phyloP scores from a whole-genome alignment of 2,113 vertebrate genomes.

The Macquaria ambigua region DNA sequence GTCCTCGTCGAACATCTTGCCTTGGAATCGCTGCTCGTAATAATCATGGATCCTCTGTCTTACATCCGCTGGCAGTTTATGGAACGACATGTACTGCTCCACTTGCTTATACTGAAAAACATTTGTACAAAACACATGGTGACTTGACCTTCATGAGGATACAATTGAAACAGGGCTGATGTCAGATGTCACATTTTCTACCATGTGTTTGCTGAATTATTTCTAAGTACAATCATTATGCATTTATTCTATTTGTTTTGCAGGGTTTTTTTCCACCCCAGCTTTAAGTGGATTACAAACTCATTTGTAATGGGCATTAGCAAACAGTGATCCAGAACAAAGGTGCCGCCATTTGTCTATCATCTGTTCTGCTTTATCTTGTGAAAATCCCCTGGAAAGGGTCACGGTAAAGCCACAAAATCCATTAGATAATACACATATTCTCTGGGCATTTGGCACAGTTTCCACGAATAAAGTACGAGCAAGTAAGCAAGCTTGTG shows the following conservation, averaged over 20 bases:
- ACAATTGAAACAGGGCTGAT: background rate
- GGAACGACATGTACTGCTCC: slow-evolving; percentile 99
- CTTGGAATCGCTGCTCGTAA: slow-evolving; percentile 98
- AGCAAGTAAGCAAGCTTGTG: slow-evolving; percentile 38
- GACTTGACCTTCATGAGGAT: slow-evolving; percentile 23
- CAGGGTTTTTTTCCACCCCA: background rate
- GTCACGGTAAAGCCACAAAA: slow-evolving; percentile 54
- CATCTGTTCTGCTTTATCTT: slow-evolving; percentile 68
- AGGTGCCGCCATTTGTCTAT: slow-evolving; percentile 60
- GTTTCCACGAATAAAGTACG: slow-evolving; percentile 25
- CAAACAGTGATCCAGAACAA: slow-evolving; percentile 68
- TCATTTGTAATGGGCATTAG: slow-evolving; percentile 74
- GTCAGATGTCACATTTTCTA: slow-evolving; percentile 42
- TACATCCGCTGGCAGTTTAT: slow-evolving; percentile 96
- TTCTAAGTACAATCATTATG: slow-evolving; percentile 28
- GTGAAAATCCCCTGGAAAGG: slow-evolving; percentile 69
- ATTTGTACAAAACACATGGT: slow-evolving; percentile 49
- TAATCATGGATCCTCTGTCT: slow-evolving; percentile 99
- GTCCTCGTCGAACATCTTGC: slow-evolving; percentile 98
- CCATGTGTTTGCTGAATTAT: slow-evolving; percentile 63
- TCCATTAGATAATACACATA: slow-evolving; percentile 70
- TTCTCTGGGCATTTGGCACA: slow-evolving; percentile 52
- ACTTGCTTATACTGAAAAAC: slow-evolving; percentile 95
- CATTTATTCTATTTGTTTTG: slow-evolving; percentile 47
- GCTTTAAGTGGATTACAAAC: slow-evolving; percentile 76